Conservation (phyloP, 2,797 vertebrate genomes). For the Xenops minutus region DNA sequence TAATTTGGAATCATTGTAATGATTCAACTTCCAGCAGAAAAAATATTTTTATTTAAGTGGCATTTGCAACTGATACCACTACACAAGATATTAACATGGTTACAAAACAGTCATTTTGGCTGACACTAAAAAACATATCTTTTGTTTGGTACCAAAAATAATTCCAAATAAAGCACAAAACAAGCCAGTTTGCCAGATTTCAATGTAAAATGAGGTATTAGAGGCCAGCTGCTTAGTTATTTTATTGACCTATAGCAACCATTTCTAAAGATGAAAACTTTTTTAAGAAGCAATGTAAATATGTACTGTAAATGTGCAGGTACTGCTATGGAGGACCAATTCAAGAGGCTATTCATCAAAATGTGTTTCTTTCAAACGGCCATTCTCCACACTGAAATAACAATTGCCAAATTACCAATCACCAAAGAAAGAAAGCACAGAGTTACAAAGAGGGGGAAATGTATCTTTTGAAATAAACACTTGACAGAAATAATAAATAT, state of each 20-base stretch:
- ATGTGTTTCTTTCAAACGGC: neutral
- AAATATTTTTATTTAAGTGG: neutral
- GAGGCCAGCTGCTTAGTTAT: neutral
- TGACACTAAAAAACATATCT: neutral
- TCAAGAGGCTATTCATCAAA: neutral
- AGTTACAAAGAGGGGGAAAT: neutral
- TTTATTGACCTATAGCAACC: neutral
- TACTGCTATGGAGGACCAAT: neutral
- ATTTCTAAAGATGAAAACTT: neutral
- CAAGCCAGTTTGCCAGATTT: neutral
- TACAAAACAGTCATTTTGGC: neutral
- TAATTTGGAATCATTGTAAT: neutral
- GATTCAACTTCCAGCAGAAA: neutral
- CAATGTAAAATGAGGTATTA: neutral
- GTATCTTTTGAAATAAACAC: conserved; percentile 28
- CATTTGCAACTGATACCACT: neutral
- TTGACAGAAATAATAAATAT: conserved; percentile 27
- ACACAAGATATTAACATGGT: neutral
- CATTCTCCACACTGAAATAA: neutral
- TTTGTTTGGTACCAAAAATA: neutral
- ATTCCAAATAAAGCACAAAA: neutral
- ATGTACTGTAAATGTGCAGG: neutral
- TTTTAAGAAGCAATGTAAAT: neutral
- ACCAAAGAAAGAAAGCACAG: conserved; percentile 17
- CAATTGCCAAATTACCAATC: neutral